These are phyloP conservation scores for Tetranychus truncatus DNA, from an alignment of 2,888 invertebrate species.

Conservation along the genomic window DNA sequence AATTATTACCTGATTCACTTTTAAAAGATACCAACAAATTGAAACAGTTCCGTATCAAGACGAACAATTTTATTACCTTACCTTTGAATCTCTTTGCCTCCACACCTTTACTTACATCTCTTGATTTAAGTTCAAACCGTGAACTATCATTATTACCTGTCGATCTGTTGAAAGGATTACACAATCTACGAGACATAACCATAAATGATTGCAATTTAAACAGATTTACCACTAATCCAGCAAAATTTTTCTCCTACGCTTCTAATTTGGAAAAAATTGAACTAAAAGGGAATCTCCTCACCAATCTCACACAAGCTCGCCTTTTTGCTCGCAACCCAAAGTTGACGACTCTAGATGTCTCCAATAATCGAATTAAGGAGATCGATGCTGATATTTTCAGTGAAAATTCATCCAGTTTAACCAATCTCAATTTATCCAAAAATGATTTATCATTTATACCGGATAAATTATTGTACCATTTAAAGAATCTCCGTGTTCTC, in stretches of 20 bases:
- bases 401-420: constrained; percentile 15
- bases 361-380: constrained; percentile 18
- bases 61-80: constrained; percentile 32
- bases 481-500: constrained; percentile 23
- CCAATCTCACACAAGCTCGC: constrained; percentile 18
- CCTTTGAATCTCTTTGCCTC: constrained; percentile 32
- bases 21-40: constrained; percentile 21
- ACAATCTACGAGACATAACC: constrained; percentile 33
- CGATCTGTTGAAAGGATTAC: constrained; percentile 50
- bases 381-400: constrained; percentile 20
- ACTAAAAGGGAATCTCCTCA: constrained; percentile 15
- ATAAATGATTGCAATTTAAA: constrained; percentile 15
- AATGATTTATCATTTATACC: constrained; percentile 25
- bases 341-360: constrained; percentile 19
- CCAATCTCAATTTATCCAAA: constrained; percentile 20
- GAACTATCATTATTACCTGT: constrained; percentile 33
- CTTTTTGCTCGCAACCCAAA: constrained; percentile 19
- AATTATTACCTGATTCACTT: constrained; percentile 15
- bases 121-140: constrained; percentile 20
- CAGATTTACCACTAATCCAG: constrained; percentile 11
- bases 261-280: constrained; percentile 17
- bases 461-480: constrained; percentile 23
- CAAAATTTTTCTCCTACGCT: constrained; percentile 17
- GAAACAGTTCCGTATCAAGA: constrained; percentile 18
- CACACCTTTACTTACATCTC: constrained; percentile 13